Conservation (phyloP, 1,140 invertebrate genomes). For the Drosophila busckii region DNA sequence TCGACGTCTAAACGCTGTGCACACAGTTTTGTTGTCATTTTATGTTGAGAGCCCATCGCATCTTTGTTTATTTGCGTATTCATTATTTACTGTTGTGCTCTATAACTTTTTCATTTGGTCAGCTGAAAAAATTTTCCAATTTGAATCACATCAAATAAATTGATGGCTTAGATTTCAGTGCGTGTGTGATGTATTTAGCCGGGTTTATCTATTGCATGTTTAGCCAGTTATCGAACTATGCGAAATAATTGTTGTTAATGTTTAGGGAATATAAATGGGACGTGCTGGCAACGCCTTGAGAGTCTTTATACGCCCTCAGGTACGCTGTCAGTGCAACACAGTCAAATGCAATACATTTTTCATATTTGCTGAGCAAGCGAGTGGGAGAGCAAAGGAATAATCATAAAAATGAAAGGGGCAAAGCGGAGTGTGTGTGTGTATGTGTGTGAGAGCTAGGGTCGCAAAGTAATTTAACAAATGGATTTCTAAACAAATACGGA, state of each 20-base stretch:
- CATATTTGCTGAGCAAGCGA: too few relatives aligned
- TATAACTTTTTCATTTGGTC: conserved; percentile 55
- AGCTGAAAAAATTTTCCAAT: conserved; percentile 52
- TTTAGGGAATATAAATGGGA: conserved; percentile 26
- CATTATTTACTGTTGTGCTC: conserved; percentile 64
- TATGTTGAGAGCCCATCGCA: conserved; percentile 41
- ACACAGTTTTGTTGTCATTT: conserved; percentile 44
- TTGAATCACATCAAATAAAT: too few relatives aligned
- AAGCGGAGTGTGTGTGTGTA: conserved; percentile 20
- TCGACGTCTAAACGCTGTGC: conserved; percentile 46
- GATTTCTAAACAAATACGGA: conserved; percentile 78
- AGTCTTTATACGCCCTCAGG: conserved; percentile 28
- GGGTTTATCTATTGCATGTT: too few relatives aligned
- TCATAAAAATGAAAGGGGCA: conserved; percentile 19
- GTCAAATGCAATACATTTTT: conserved; percentile 72
- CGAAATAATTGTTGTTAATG: too few relatives aligned
- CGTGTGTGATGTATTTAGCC: too few relatives aligned
- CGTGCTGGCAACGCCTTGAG: conserved; percentile 13
- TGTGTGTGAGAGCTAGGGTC: conserved; percentile 32
- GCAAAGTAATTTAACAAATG: conserved; percentile 78
- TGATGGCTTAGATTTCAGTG: too few relatives aligned
- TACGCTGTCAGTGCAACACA: conserved; percentile 39
- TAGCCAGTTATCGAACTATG: too few relatives aligned
- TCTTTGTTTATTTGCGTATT: conserved; percentile 54
- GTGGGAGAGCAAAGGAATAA: conserved; percentile 13